Evolutionary conservation across 2,888 invertebrate species (phyloP), one percentile per base, ranked within the genome.

Genomic region (Conistra vaccinii): DNA sequence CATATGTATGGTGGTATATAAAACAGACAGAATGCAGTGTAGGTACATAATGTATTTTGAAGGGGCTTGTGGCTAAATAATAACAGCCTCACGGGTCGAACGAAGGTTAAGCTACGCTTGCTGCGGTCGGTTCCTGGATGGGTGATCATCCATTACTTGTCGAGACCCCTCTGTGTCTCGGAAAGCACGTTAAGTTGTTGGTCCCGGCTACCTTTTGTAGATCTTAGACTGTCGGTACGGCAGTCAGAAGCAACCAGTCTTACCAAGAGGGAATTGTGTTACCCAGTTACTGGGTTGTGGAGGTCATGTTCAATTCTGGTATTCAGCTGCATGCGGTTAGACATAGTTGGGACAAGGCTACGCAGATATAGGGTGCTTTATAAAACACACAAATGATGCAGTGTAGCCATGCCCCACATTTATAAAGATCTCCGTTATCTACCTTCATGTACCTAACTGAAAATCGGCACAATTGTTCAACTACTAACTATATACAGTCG

Each of bases 391-490:
- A 53, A n/a, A 26, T 3, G 20, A 29, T 17, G 26, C 17, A 20
- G 26, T n/a, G 53, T 20, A 29, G 20, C 29, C 29, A 20, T 20
- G 10, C 10, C 10, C 5, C 29, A 29, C 5, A 58, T 32, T 58
- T 62, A 63, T 51, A 48, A 53, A 63, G 26, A 53, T 58, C 23
- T 35, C 29, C 14, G 17, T 72, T 65, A 77, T 48, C 70, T 73
- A 67, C 57, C 45, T 48, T 45, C 7, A 26, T 26, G 3, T 12
- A 20, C 45, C 61, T 79, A 20, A 51, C 61, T 79, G 58, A 68
- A 79, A 82, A 85, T 79, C 45, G 12, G 35, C 23, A 73, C 65
- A 51, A 75, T 71, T 73, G 83, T 77, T 76, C 58, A 73, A 73
- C 73, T 75, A 75, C 48, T 69, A 26, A 60, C 39, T 39, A 7